Base-by-base conservation (phyloP, 2,113 vertebrate species). In the Perca flavescens region DNA sequence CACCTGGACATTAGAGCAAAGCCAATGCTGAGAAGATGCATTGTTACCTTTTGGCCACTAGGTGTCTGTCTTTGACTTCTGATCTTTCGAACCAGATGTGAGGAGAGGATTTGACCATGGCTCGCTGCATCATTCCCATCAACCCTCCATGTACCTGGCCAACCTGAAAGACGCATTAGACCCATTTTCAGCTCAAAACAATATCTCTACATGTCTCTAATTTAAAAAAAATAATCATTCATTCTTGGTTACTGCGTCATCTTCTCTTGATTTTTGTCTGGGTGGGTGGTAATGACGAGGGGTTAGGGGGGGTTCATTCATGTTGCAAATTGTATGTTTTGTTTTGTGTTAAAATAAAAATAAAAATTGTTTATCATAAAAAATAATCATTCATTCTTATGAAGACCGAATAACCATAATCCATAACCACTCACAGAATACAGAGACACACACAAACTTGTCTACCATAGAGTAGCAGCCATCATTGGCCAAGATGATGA, bases 31-130 rank as follows among this genome's bases (percentile, higher is more conserved):
- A n/a, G 16, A 58, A n/a, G 31, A 7, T 89, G 88, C 81, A 85
- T 15, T 91, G 68, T 74, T 91, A 98, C 97, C 96, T 96, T 92
- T 95, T 97, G 86, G 97, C 97, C 61, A 99, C 97, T 16, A 98
- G 96, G 67, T 97, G 97, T 93, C 98, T 93, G 92, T 99, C 97
- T 93, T 96, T 98, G 72, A 98, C 97, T 85, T 99, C 97, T 0
- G 97, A 98, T 28, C 97, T 95, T n/a, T 99, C 96, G 22, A 99
- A 99, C 98, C 97, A 98, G 61, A 97, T 95, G 0, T 97, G 97
- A 1, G 96, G 95, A 43, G 97, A 97, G 21, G 97, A 96, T 64
- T 96, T 98, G 46, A 97, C 96, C 97, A 99, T 97, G 64, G 97
- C 96, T 89, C 95, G 96, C 90, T 99, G 97, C 49, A 98, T 96